These are phyloP conservation scores for Pteronura brasiliensis DNA, from an alignment of 2,113 vertebrate species.

Conservation along the genomic window DNA sequence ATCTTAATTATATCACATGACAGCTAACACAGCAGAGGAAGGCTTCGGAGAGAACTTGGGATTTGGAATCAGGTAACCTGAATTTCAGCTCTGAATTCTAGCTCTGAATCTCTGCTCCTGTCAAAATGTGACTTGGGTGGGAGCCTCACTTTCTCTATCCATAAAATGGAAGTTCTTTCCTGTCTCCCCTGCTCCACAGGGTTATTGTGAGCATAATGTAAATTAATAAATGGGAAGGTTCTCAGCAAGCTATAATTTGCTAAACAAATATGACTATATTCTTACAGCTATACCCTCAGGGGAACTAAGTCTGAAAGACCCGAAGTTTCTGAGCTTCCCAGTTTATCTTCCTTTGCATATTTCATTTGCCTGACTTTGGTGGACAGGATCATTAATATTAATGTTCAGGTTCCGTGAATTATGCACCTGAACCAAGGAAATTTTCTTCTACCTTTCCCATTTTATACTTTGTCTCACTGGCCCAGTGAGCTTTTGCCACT, in stretches of 20 bases:
- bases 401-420: slow-evolving; percentile 79
- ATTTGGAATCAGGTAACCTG: neutral
- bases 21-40: neutral
- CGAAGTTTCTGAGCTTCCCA: slow-evolving; percentile 71
- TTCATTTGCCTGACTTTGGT: slow-evolving; percentile 80
- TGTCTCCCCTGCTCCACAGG: neutral
- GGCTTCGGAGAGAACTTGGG: accelerated
- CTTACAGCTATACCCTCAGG: slow-evolving; percentile 59
- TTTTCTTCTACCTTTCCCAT: slow-evolving; percentile 62
- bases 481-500: slow-evolving; percentile 51
- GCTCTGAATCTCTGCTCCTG: neutral
- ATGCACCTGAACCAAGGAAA: slow-evolving; percentile 75
- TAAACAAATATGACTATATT: slow-evolving; percentile 34
- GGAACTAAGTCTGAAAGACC: slow-evolving; percentile 69
- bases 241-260: slow-evolving; percentile 40
- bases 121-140: neutral
- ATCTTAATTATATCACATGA: neutral
- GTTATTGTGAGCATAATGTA: neutral
- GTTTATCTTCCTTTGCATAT: slow-evolving; percentile 84
- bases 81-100: neutral
- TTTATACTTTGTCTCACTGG: slow-evolving; percentile 70
- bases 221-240: slow-evolving; percentile 21
- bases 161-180: neutral
- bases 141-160: neutral
- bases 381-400: slow-evolving; percentile 76